Evolutionary conservation across 2,113 vertebrate species (phyloP).

Genomic region (Cinclus cinclus): DNA sequence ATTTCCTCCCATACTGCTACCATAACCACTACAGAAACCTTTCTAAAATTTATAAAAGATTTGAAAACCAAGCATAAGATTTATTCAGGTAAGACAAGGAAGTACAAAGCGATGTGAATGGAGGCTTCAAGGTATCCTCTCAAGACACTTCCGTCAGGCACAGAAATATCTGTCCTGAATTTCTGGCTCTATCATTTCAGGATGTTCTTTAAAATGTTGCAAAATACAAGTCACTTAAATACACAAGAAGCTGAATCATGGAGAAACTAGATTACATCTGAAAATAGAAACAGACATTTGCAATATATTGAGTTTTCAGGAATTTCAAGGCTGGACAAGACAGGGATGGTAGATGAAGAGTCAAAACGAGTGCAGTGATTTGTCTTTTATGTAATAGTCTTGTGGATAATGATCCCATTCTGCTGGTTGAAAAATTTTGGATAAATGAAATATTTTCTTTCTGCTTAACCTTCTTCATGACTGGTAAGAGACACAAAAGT

Average conservation of each 20-base stretch:
- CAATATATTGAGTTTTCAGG: neutral
- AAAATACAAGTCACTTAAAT: neutral
- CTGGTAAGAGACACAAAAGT: neutral
- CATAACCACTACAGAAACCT: neutral
- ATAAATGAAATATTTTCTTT: neutral
- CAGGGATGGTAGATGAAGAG: neutral
- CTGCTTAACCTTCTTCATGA: neutral
- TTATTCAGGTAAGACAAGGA: neutral
- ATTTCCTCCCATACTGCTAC: neutral
- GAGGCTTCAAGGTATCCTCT: neutral
- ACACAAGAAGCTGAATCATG: neutral
- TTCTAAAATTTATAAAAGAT: neutral
- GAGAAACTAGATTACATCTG: neutral
- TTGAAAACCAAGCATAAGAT: neutral
- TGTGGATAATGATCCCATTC: neutral
- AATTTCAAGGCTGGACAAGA: conserved; percentile 2
- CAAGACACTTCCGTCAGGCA: neutral
- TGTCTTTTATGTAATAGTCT: neutral
- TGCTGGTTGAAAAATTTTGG: neutral
- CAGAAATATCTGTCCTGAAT: neutral
- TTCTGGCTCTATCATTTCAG: neutral
- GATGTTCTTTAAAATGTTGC: neutral
- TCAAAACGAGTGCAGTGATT: neutral
- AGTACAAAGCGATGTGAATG: neutral
- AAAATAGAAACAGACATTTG: neutral